These are phyloP conservation scores for Lissocephala sabroskyi DNA, from an alignment of 2,888 invertebrate genomes.

Conservation along the genomic window DNA sequence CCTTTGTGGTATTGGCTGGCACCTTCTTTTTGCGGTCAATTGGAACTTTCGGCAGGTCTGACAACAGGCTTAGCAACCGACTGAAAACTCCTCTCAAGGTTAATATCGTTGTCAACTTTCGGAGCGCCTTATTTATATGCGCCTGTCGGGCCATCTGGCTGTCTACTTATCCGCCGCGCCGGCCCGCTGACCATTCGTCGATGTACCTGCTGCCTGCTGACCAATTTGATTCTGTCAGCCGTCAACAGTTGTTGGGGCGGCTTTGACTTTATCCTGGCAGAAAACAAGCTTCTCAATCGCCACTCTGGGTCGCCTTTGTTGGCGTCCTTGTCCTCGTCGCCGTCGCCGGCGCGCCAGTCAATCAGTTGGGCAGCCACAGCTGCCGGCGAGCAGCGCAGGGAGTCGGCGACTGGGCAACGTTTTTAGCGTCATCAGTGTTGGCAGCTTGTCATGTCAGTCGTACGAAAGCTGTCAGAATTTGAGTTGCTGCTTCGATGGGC, in stretches of 20 bases:
- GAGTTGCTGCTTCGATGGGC: slow-evolving; percentile 40
- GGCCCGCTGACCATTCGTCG: not conserved
- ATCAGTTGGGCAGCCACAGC: slow-evolving; percentile 26
- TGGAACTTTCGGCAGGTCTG: no score
- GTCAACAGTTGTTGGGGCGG: slow-evolving; percentile 14
- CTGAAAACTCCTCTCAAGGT: slow-evolving; percentile 43
- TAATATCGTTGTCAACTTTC: slow-evolving; percentile 61
- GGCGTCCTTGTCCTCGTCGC: slow-evolving; percentile 38
- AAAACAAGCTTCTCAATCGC: slow-evolving; percentile 22
- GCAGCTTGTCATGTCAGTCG: slow-evolving; percentile 68
- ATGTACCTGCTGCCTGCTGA: no score
- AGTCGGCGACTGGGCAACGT: slow-evolving; percentile 28
- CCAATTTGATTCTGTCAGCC: slow-evolving; percentile 1
- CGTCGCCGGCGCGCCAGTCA: slow-evolving; percentile 35
- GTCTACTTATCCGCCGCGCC: slow-evolving; percentile 7
- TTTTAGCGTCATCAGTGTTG: slow-evolving; percentile 58
- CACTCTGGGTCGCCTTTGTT: slow-evolving; percentile 22
- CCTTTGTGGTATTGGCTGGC: no score
- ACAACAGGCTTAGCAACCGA: slow-evolving; percentile 1
- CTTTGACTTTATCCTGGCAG: not conserved
- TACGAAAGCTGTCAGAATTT: slow-evolving; percentile 67
- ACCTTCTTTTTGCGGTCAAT: no score
- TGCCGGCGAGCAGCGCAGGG: slow-evolving; percentile 7
- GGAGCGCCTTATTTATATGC: slow-evolving; percentile 59
- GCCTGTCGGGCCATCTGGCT: not conserved